Conservation (phyloP, 2,888 invertebrate species). For the Drosophila subsilvestris region DNA sequence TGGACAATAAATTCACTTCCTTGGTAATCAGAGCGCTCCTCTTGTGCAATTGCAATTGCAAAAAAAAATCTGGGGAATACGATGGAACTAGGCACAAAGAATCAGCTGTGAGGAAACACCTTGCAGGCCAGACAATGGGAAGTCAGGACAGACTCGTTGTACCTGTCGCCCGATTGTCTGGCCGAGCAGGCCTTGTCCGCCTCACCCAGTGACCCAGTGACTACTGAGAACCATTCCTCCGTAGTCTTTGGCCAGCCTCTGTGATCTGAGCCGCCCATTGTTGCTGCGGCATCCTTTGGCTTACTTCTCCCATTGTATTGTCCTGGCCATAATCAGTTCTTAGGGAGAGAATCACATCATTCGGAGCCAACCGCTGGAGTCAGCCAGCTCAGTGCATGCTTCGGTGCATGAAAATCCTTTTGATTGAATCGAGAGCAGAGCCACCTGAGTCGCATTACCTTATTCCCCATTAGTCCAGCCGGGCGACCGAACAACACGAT, state of each 20-base stretch:
- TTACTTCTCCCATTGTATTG: conserved; percentile 60
- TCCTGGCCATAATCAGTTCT: conserved; percentile 53
- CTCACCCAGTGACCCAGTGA: conserved; percentile 67
- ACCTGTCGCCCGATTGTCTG: conserved; percentile 76
- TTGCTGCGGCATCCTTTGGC: conserved; percentile 65
- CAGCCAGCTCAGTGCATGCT: conserved; percentile 34
- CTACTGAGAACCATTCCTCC: conserved; percentile 4
- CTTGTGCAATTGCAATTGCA: conserved; percentile 73
- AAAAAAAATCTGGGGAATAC: conserved; percentile 14
- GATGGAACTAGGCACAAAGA: conserved; percentile 11
- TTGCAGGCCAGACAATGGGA: conserved; percentile 43
- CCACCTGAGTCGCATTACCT: conserved; percentile 42
- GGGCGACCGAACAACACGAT: conserved; percentile 46
- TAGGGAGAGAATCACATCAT: conserved; percentile 19
- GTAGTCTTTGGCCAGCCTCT: conserved; percentile 25
- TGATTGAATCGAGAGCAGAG: conserved; percentile 51
- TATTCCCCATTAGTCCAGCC: conserved; percentile 42
- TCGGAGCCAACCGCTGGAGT: conserved; percentile 45
- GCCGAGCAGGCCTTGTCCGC: conserved; percentile 47
- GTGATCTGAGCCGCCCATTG: conserved; percentile 66
- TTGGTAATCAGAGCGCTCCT: conserved; percentile 67
- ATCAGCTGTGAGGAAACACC: conserved; percentile 59
- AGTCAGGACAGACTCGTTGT: conserved; percentile 38
- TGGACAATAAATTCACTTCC: conserved; percentile 40
- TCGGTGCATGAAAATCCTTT: conserved; percentile 49